A percentile compares a stretch with the other conserved stretches of the same genome.
Evolutionary conservation across 2,113 vertebrate species (phyloP).

Genomic region (Psittacus erithacus): DNA sequence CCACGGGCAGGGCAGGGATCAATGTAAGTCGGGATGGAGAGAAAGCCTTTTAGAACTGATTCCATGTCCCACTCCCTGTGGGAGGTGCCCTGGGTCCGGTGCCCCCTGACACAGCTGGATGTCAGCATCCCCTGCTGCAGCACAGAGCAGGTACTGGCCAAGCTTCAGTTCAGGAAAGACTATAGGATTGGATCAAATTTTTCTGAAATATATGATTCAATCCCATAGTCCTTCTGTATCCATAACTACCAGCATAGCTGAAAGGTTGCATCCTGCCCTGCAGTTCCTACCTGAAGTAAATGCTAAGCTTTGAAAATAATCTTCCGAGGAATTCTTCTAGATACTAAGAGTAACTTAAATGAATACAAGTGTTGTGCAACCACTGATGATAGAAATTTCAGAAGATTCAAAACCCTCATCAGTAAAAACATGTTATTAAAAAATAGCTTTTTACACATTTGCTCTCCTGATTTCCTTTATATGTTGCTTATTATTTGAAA

Average conservation of each 20-base stretch:
- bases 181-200: not conserved
- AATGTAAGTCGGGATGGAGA: not conserved
- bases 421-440: not conserved
- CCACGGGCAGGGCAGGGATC: not conserved
- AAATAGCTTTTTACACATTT: not conserved
- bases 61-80: accelerated
- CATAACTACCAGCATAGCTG: not conserved
- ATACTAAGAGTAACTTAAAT: not conserved
- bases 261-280: not conserved
- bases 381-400: not conserved
- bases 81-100: not conserved
- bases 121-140: not conserved
- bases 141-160: not conserved
- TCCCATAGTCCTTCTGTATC: not conserved
- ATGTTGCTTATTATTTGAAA: not conserved
- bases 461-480: not conserved
- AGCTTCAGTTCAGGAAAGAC: not conserved
- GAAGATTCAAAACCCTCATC: not conserved
- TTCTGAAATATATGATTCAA: not conserved
- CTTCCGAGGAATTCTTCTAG: not conserved
- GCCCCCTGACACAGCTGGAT: not conserved
- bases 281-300: not conserved
- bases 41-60: not conserved
- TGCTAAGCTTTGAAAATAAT: not conserved
- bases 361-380: not conserved